Evolutionary conservation across 2,113 vertebrate species (phyloP).

Genomic region (Lutjanus erythropterus): DNA sequence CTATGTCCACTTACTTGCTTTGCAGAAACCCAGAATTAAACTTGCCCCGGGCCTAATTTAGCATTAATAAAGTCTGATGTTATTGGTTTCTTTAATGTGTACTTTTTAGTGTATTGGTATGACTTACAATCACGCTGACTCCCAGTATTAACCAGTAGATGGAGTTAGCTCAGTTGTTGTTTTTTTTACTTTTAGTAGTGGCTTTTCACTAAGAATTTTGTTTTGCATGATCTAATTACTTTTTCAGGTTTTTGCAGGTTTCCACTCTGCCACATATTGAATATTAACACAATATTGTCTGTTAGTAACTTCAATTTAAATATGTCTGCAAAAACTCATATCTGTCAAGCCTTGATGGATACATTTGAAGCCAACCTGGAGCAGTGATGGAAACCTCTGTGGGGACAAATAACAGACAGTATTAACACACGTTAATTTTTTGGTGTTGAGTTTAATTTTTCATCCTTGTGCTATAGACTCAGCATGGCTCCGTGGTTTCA

Average conservation of each 20-base stretch:
- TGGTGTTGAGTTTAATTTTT: conserved; percentile 91
- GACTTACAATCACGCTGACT: no score
- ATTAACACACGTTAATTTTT: conserved; percentile 83
- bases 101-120: no score
- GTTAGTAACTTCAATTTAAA: conserved; percentile 38
- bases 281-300: conserved; percentile 17
- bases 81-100: no score
- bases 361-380: conserved; percentile 81
- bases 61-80: no score
- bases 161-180: not conserved
- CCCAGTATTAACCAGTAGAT: not conserved
- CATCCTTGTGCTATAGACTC: conserved; percentile 86
- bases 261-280: conserved; percentile 9
- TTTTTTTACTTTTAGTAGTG: not conserved
- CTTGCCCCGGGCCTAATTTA: no score
- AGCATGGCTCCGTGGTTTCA: conserved; percentile 85
- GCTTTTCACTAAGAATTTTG: not conserved
- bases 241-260: not conserved
- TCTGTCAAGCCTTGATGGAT: conserved; percentile 67
- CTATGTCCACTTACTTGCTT: not conserved
- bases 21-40: no score
- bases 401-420: conserved; percentile 85
- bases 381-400: conserved; percentile 84
- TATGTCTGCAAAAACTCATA: conserved; percentile 48
- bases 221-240: conserved; percentile 1